Base-by-base conservation (phyloP, 1,140 invertebrate genomes). In the Vollenhovia emeryi region DNA sequence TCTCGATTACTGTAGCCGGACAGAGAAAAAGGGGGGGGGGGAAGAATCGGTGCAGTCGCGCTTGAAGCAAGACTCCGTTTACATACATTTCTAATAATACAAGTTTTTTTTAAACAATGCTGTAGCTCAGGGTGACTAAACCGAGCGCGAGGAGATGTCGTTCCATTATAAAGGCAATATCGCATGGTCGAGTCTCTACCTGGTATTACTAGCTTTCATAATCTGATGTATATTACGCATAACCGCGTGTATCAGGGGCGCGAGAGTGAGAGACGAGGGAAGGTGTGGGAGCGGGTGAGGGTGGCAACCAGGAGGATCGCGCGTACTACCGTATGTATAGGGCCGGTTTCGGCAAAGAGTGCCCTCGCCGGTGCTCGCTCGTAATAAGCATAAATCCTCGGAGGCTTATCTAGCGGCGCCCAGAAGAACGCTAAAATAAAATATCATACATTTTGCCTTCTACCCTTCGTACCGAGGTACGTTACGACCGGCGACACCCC, bases 301-400 rank as follows among this genome's bases (percentile, higher is more conserved):
- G 43, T 83, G 76, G 85, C 24, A 86, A 69, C 48, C 74, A 66
- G 64, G 80, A 78, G 76, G 40, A 62, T 91, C 86, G 85, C 86
- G 85, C 66, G 69, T 79, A 80, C 88, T 79, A 87, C 87, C 84
- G 55, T 52, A 62, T 85, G 73, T 90, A 88, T 71, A 88, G 89
- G 76, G 88, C 87, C 74, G 87, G 89, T 91, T 91, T 91, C 87
- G 87, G 89, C 89, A 87, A 91, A 90, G 90, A 90, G 89, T 87
- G 80, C 76, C 87, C 87, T 87, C 89, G 68, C 88, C 86, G 91
- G 92, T 84, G 86, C 91, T 91, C 91, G 91, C 91, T 90, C 91
- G 94, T 95, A 95, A 94, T 95, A 95, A 94, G 94, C 94, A 95
- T 95, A 94, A 94, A 95, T 94, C 94, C 93, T 94, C 93, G 85